Evolutionary conservation across 2,888 invertebrate species (phyloP), one percentile per base, ranked within the genome.

Genomic region (Agrilus cyanescens): DNA sequence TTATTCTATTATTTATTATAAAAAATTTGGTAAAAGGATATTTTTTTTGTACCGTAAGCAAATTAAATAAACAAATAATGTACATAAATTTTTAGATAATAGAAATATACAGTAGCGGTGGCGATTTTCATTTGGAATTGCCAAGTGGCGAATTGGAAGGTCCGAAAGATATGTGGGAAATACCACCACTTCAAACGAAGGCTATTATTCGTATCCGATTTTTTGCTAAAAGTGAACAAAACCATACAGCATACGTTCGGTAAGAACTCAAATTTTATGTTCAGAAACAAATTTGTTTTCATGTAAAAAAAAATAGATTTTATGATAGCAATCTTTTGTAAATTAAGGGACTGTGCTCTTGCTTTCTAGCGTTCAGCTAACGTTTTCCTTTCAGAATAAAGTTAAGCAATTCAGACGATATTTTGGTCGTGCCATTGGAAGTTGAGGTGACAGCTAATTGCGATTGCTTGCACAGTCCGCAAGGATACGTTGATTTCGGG

Each of bases 161-260:
- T 41, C 80, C 86, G 39, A 82, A 82, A 59, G 79, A 80, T 56
- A 69, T 89, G 55, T 94, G 95, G 95, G 80, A 85, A 64, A 85
- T 97, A 61, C 86, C 88, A 55, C 90, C 96, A 43, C 87, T 83
- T 67, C 78, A 85, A 62, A 78, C 85, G 35, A 89, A 88, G 65
- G 80, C 89, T 48, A 80, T 97, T 46, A 91, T 94, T 69, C 77
- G 84, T 53, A 82, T 94, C 50, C 79, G 79, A 57, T 87, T 89
- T 66, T 73, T 84, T 58, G 87, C 83, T 34, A 74, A 78, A 53
- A 71, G 74, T 52, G 82, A 82, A 59, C 83, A 81, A 58, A 89
- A 89, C 66, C 82, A 88, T 63, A 87, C 88, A 44, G 84, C 87
- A 30, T 90, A 85, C 58, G 81, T 90, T 59, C 80, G 82, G 77